Evolutionary conservation across 1,140 invertebrate species (phyloP), one percentile per base, ranked within the genome.

Genomic region (Leptinotarsa texana): DNA sequence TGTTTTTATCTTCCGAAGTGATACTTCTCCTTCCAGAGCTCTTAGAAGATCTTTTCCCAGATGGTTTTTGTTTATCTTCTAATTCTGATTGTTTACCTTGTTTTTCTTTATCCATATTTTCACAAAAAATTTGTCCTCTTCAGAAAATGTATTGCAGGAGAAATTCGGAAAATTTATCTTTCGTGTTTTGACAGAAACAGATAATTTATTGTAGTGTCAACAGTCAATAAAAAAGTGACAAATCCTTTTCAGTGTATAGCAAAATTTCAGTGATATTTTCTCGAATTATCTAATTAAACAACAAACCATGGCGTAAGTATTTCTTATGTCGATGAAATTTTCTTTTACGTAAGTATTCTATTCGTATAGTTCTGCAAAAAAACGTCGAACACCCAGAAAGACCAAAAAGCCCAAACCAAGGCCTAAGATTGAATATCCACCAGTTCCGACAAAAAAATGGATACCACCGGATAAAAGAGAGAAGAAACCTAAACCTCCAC

Each of bases 361-460:
- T 42, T 42, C 33, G 8, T 42, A 42, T 42, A 42, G 33, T 42
- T 42, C 8, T 42, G 33, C n/a, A 65, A 65, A 65, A 65, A 65
- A n/a, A 21, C 17, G 13, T 65, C 21, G 4, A 5, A 42, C 11
- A 8, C 1, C 33, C 8, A 42, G 3, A 11, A 65, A 33, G 63
- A 5, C 63, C 27, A 65, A 65, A 21, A 65, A 65, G 22, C 63
- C 63, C 21, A 65, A 21, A 15, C 63, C 63, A 4, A 65, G 22
- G 21, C 63, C 22, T 69, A 22, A 78, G 74, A 69, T 69, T 63
- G 17, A 79, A 8, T 84, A 84, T 72, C 83, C 83, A 6, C 82
- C 82, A 11, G 74, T 84, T 15, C 75, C 80, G 0, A 80, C 77
- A 1, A 81, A 78, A 65, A 84, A 80, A 81, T 84, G 83, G 83